Conservation (phyloP, 1,140 invertebrate species). For the Lasaia peninsularis region DNA sequence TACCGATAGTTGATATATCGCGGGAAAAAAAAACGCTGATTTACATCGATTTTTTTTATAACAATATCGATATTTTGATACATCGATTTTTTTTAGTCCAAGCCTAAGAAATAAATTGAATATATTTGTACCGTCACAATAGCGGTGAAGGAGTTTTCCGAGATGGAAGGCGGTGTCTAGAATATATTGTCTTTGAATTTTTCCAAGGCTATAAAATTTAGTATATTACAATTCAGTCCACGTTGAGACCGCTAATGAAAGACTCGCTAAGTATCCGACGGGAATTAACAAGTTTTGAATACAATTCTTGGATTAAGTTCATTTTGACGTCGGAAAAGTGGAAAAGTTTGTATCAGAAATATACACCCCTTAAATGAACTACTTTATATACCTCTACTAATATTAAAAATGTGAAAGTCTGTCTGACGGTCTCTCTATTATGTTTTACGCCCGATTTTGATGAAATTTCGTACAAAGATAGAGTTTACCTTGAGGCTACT, state of each 20-base stretch:
- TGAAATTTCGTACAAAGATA: no score
- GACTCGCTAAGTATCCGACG: conserved; percentile 66
- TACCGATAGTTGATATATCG: no score
- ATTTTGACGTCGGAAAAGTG: conserved; percentile 65
- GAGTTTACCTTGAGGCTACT: no score
- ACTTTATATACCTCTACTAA: conserved; percentile 16
- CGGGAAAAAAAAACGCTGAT: no score
- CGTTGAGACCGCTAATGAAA: conserved; percentile 71
- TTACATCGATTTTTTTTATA: no score
- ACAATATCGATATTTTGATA: no score
- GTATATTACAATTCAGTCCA: conserved; percentile 60
- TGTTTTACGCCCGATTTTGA: no score
- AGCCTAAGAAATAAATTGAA: conserved; percentile 7
- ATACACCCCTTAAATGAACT: conserved; percentile 32
- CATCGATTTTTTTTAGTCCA: no score
- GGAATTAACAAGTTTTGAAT: conserved; percentile 73
- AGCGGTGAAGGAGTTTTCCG: conserved; percentile 24
- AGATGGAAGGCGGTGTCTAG: conserved; percentile 21
- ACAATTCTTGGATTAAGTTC: conserved; percentile 66
- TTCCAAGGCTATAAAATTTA: conserved; percentile 48
- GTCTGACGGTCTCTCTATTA: no score
- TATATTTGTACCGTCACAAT: conserved; percentile 1
- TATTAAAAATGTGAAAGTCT: no score
- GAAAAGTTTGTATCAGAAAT: conserved; percentile 59
- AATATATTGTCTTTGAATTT: conserved; percentile 49